A percentile compares a stretch with the other conserved stretches of the same genome.
Evolutionary conservation across 2,888 invertebrate genomes (phyloP).

Genomic region (Coleophora flavipennella): DNA sequence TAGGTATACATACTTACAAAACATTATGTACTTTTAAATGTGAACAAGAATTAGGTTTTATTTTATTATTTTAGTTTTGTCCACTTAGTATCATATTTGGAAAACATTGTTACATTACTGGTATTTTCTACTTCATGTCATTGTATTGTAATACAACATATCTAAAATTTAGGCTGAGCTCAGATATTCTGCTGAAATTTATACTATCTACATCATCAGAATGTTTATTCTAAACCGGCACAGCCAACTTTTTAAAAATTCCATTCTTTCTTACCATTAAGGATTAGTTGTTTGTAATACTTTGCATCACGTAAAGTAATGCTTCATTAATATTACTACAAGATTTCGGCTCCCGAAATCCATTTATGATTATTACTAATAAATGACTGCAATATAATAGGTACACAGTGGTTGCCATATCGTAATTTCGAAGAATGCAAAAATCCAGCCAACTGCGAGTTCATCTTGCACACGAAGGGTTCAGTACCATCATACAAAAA

Average conservation of each 20-base stretch:
- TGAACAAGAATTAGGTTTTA: too few species aligned
- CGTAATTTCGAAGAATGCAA: not conserved
- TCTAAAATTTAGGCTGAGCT: constrained; percentile 2
- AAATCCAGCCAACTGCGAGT: too few species aligned
- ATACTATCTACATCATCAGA: constrained; percentile 20
- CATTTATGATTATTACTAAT: too few species aligned
- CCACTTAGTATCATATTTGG: not conserved
- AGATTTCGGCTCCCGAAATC: too few species aligned
- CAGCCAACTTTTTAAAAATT: constrained; percentile 51
- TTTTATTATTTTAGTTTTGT: too few species aligned
- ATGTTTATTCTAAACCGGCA: constrained; percentile 32
- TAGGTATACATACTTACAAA: constrained; percentile 41
- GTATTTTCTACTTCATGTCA: not conserved
- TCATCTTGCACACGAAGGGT: too few species aligned
- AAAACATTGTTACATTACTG: constrained; percentile 1
- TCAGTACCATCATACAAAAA: too few species aligned
- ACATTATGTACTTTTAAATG: constrained; percentile 35
- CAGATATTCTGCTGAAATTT: constrained; percentile 1
- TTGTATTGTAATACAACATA: too few species aligned
- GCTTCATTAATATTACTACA: too few species aligned
- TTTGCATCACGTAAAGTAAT: constrained; percentile 22
- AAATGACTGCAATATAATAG: constrained; percentile 8
- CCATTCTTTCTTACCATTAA: constrained; percentile 41
- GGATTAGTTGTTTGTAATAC: constrained; percentile 34
- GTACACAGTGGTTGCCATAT: constrained; percentile 26